phyloP scores from a whole-genome alignment of 1,140 invertebrate species.

The Neuroterus valhalla region DNA sequence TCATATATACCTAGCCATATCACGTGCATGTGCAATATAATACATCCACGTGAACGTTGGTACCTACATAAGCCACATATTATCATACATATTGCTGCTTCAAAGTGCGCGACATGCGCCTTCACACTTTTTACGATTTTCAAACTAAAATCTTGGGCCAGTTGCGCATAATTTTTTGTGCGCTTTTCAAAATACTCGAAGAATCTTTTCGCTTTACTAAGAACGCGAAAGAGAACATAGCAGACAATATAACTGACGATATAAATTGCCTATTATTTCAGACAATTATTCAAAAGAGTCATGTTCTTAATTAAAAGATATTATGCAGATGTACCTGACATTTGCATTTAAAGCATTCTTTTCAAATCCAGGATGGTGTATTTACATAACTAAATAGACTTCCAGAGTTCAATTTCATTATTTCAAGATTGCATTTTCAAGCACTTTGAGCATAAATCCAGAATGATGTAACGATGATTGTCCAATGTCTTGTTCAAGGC shows the following conservation, averaged over 20 bases:
- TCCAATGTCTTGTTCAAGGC: no score
- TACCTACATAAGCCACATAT: constrained; percentile 41
- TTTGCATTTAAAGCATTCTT: neutral
- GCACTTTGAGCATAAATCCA: no score
- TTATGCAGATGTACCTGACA: neutral
- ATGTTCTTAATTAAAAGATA: constrained; percentile 18
- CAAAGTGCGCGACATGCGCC: constrained; percentile 13
- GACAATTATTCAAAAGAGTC: neutral
- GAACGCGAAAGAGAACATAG: neutral
- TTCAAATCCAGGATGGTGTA: no score
- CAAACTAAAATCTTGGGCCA: constrained; percentile 20
- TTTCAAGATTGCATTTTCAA: no score
- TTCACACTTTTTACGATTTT: constrained; percentile 35
- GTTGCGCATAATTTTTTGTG: no score
- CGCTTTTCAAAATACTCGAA: no score
- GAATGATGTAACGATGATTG: no score
- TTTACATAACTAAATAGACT: no score
- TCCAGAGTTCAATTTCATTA: no score
- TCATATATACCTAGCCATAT: constrained; percentile 40
- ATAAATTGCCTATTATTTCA: neutral
- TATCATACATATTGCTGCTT: constrained; percentile 53
- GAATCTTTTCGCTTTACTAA: constrained; percentile 21
- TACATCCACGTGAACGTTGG: constrained; percentile 26
- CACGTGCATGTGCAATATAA: constrained; percentile 42
- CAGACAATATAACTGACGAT: neutral